A percentile compares a stretch with the other conserved stretches of the same genome.
Conservation (phyloP, 2,888 invertebrate species). For the Melitaea athalia region DNA sequence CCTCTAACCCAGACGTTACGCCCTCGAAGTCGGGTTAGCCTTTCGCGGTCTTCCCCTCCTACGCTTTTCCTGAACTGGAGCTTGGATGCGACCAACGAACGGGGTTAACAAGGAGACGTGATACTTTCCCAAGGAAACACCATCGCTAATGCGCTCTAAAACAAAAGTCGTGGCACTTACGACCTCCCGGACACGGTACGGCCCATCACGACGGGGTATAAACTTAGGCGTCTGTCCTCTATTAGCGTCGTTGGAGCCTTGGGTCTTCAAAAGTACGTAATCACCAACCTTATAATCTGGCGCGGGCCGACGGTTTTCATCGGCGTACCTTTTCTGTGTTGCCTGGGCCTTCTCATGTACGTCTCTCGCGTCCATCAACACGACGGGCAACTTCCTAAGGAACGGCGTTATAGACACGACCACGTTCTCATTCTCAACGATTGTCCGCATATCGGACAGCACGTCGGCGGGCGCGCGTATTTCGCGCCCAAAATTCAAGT, state of each 20-base stretch:
- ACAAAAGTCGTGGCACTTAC: not conserved
- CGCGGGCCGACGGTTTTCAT: not conserved
- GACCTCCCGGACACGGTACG: not conserved
- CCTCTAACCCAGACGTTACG: not conserved
- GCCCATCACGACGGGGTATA: conserved; percentile 17
- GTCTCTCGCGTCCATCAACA: conserved; percentile 16
- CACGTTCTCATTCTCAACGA: conserved; percentile 18
- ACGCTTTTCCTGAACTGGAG: not conserved
- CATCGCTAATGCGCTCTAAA: not conserved
- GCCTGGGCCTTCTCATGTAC: conserved; percentile 17
- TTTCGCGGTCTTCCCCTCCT: not conserved
- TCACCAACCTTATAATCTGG: conserved; percentile 21
- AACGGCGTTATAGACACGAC: conserved; percentile 17
- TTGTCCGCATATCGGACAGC: conserved; percentile 5
- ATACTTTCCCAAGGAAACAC: conserved; percentile 7
- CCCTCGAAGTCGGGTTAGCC: not conserved
- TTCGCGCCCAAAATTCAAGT: conserved; percentile 34
- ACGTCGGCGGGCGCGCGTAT: conserved; percentile 23
- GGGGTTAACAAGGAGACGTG: conserved; percentile 13
- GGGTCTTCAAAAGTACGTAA: conserved; percentile 22
- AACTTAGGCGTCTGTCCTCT: conserved; percentile 16
- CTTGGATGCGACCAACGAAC: not conserved
- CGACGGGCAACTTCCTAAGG: not conserved
- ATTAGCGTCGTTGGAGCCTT: conserved; percentile 11
- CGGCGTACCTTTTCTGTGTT: conserved; percentile 9